A percentile compares a stretch with the other conserved stretches of the same genome.
These are phyloP conservation scores for Drosophila pseudoobscura DNA, from an alignment of 1,140 invertebrate species.

Conservation along the genomic window DNA sequence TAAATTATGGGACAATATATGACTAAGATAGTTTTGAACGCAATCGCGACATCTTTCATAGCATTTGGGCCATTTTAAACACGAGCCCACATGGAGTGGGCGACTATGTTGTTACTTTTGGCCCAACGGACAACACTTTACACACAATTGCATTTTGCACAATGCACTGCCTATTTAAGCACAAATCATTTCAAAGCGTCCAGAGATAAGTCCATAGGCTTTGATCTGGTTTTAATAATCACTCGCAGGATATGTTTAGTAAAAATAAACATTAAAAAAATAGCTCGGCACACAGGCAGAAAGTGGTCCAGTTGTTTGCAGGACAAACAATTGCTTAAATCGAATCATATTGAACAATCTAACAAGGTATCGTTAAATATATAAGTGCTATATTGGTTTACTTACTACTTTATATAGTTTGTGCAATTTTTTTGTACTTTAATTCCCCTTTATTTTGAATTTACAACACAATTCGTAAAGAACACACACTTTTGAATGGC, in stretches of 20 bases:
- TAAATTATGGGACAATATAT: not conserved
- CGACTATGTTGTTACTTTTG: slow-evolving; percentile 54
- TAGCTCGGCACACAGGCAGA: slow-evolving; percentile 3
- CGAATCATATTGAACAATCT: not conserved
- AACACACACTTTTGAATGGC: slow-evolving; percentile 61
- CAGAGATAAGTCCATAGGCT: too few relatives aligned
- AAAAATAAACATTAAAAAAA: too few relatives aligned
- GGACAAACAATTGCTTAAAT: slow-evolving; percentile 4
- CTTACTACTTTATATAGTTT: slow-evolving; percentile 33
- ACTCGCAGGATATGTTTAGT: not conserved
- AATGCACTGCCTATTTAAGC: not conserved
- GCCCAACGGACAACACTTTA: slow-evolving; percentile 59
- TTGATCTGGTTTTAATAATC: too few relatives aligned
- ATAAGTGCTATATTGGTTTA: not conserved
- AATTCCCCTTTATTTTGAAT: slow-evolving; percentile 36
- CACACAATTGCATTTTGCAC: slow-evolving; percentile 9
- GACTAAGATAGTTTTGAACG: not conserved
- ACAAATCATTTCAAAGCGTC: too few relatives aligned
- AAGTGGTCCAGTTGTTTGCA: slow-evolving; percentile 14
- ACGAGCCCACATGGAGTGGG: slow-evolving; percentile 13
- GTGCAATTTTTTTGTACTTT: slow-evolving; percentile 7
- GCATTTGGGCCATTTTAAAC: not conserved
- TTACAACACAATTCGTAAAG: slow-evolving; percentile 28
- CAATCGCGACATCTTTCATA: not conserved
- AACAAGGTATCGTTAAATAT: not conserved